Evolutionary conservation across 2,888 invertebrate genomes (phyloP).

Genomic region (Pseudococcus jackbeardsleyi): DNA sequence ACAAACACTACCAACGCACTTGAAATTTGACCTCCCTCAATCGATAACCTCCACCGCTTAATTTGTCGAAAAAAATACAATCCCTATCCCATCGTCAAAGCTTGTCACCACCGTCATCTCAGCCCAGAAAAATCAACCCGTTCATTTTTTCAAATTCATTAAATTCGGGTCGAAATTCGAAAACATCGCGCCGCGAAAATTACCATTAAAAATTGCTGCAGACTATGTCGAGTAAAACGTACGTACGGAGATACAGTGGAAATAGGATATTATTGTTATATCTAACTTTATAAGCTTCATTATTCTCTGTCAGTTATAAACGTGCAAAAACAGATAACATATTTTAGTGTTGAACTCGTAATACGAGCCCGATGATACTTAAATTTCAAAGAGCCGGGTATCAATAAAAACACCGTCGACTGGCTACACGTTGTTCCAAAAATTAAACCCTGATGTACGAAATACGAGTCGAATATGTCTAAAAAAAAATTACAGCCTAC

Average conservation of each 20-base stretch:
- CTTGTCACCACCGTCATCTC: neutral
- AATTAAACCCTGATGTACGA: conserved; percentile 32
- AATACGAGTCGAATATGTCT: neutral
- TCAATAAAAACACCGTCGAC: conserved; percentile 65
- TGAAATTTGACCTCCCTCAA: too few species aligned
- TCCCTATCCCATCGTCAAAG: neutral
- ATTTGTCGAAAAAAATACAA: too few species aligned
- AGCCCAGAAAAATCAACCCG: neutral
- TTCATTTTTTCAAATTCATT: neutral
- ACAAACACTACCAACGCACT: too few species aligned
- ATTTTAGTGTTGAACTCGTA: conserved; percentile 65
- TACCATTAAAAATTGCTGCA: conserved; percentile 46
- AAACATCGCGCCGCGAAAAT: neutral
- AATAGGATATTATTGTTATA: conserved; percentile 65
- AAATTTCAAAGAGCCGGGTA: conserved; percentile 64
- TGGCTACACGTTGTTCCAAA: conserved; percentile 57
- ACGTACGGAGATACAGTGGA: conserved; percentile 11
- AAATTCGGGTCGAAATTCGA: neutral
- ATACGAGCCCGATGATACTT: conserved; percentile 64
- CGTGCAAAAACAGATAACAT: conserved; percentile 65
- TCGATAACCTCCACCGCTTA: too few species aligned
- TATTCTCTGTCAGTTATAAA: conserved; percentile 65
- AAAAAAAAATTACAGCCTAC: neutral
- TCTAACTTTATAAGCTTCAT: conserved; percentile 65
- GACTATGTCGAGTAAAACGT: conserved; percentile 26